Evolutionary conservation across 2,797 vertebrate genomes (phyloP).

Genomic region (Bovichtus variegatus): DNA sequence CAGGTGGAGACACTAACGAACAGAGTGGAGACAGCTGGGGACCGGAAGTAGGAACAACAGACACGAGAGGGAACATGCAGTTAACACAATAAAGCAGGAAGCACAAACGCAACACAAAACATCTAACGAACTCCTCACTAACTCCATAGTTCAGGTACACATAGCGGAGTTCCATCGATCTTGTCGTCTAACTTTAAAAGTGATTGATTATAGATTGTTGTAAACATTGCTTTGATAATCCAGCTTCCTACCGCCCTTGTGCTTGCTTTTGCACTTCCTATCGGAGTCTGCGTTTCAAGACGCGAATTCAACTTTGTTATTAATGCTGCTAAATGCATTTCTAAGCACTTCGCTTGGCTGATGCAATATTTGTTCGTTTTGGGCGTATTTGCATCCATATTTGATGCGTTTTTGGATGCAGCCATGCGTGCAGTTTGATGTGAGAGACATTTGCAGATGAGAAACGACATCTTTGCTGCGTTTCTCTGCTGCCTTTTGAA

Average conservation of each 20-base stretch:
- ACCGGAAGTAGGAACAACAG: too few relatives aligned
- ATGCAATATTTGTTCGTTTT: neutral
- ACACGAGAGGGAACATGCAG: too few relatives aligned
- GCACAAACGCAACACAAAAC: too few relatives aligned
- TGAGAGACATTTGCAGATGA: neutral
- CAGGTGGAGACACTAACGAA: too few relatives aligned
- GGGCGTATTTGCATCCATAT: neutral
- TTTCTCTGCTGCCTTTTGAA: neutral
- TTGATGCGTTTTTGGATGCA: constrained; percentile 1
- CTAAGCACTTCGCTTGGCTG: neutral
- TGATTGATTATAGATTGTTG: too few relatives aligned
- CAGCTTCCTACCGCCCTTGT: neutral
- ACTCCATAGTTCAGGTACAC: too few relatives aligned
- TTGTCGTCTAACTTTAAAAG: too few relatives aligned
- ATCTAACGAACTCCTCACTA: too few relatives aligned
- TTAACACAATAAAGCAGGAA: too few relatives aligned
- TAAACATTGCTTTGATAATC: too few relatives aligned
- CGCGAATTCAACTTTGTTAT: neutral
- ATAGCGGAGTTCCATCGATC: too few relatives aligned
- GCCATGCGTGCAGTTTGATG: neutral
- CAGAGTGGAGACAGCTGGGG: too few relatives aligned
- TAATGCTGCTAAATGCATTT: neutral
- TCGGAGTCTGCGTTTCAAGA: neutral
- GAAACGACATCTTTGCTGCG: neutral
- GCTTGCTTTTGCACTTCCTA: neutral